Base-by-base conservation (phyloP, 2,113 vertebrate species). In the Reinhardtius hippoglossoides region DNA sequence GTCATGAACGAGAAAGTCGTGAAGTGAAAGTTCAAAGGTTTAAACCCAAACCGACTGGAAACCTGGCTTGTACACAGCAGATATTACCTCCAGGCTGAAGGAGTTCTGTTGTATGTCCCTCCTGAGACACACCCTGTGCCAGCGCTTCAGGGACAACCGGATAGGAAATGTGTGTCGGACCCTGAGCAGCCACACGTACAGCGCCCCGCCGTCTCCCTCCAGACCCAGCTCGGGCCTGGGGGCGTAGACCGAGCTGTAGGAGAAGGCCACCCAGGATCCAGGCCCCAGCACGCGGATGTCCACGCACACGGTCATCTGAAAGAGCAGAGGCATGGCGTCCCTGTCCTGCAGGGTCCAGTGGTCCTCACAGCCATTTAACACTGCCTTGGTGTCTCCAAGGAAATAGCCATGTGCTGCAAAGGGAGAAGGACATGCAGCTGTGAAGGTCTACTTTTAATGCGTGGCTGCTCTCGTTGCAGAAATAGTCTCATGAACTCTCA, bases 191-290 rank as follows among this genome's bases (percentile, higher is more conserved):
- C 94, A 94, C 2, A 24, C 93, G 1, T 94, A 92, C 35, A 95
- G 71, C 7, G 81, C 80, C 5, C 27, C 40, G 0, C 68, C 18
- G 7, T 95, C 92, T 1, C 94, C 94, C 83, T 93, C 89, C 77
- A 95, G 82, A 0, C 91, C 93, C 59, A 95, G 85, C 42, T 90
- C 88, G 0, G 93, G 92, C 27, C 6, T 14, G 0, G 78, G 81
- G 1, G 76, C 70, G 0, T 73, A 81, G 6, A 64, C 64, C 0
- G 90, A 85, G 72, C 73, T 86, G 85, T 95, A 95, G 16, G 91
- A 90, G 82, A 94, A 95, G 42, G 93, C 94, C 57, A 90, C 90
- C 94, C 94, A 95, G 24, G 80, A 20, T 14, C 93, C 93, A 0
- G 88, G 82, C 9, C 65, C 74, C 2, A 94, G 23, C 65, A 94